Percentiles rank a stretch among this genome's conserved stretches.
phyloP scores from a whole-genome alignment of 2,113 vertebrate species.

The Pollachius pollachius region DNA sequence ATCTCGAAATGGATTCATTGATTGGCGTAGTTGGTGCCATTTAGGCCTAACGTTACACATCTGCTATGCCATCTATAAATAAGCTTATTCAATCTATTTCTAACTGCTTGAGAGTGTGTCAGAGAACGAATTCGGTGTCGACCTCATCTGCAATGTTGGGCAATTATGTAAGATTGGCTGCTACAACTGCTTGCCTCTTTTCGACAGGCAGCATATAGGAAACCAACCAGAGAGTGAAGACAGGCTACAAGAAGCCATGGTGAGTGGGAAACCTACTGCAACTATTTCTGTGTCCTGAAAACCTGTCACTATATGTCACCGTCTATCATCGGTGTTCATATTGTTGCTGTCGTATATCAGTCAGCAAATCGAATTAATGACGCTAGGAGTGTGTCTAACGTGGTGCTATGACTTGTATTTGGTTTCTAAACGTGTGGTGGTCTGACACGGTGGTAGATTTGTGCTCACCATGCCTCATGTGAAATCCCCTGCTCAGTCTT shows the following conservation, averaged over 20 bases:
- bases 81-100: neutral
- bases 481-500: slow-evolving; percentile 60
- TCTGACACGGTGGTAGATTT: neutral
- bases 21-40: neutral
- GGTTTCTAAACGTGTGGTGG: no score
- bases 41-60: neutral
- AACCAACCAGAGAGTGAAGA: slow-evolving; percentile 29
- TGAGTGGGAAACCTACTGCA: slow-evolving; percentile 38
- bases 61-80: neutral
- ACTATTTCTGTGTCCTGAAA: no score
- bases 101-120: neutral
- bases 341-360: no score
- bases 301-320: no score
- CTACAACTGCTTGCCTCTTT: neutral
- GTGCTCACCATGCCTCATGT: neutral
- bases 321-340: no score
- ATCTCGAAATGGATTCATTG: slow-evolving; percentile 19
- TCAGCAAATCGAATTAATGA: no score
- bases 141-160: no score
- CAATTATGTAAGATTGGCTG: neutral
- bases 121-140: no score
- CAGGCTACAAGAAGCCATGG: slow-evolving; percentile 51
- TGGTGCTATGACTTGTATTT: no score
- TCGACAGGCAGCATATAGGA: neutral
- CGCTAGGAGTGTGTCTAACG: no score